Conservation (phyloP, 2,797 vertebrate species). For the Gymnodraco acuticeps region DNA sequence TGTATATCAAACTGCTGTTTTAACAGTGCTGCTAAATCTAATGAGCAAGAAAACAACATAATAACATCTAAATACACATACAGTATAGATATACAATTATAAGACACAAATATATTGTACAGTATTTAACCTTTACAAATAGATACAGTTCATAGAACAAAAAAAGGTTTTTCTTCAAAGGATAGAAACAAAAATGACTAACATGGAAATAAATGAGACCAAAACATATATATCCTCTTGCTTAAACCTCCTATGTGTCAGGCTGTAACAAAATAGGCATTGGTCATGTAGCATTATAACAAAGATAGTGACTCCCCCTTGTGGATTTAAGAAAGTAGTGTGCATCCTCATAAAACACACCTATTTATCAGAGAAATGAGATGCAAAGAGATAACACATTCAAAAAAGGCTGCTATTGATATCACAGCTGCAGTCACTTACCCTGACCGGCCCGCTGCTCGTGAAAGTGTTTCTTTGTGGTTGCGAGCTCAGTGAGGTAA, state of each 20-base stretch:
- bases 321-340: slow-evolving; percentile 18
- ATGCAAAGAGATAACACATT: not conserved
- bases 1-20: not conserved
- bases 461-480: not conserved
- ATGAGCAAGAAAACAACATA: not conserved
- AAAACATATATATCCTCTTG: not conserved
- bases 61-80: not conserved
- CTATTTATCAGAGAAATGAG: no score
- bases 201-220: not conserved
- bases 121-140: not conserved
- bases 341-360: not conserved
- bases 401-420: not conserved
- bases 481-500: not conserved
- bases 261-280: not conserved
- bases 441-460: slow-evolving; percentile 2
- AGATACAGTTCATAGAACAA: not conserved
- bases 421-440: slow-evolving; percentile 34
- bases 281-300: not conserved
- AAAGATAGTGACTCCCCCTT: slow-evolving; percentile 3
- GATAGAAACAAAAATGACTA: not conserved
- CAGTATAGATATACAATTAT: not conserved
- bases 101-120: not conserved
- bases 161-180: not conserved
- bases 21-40: not conserved
- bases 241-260: no score